These are phyloP conservation scores for Zaprionus africanus DNA, from an alignment of 1,140 invertebrate genomes.

Conservation along the genomic window DNA sequence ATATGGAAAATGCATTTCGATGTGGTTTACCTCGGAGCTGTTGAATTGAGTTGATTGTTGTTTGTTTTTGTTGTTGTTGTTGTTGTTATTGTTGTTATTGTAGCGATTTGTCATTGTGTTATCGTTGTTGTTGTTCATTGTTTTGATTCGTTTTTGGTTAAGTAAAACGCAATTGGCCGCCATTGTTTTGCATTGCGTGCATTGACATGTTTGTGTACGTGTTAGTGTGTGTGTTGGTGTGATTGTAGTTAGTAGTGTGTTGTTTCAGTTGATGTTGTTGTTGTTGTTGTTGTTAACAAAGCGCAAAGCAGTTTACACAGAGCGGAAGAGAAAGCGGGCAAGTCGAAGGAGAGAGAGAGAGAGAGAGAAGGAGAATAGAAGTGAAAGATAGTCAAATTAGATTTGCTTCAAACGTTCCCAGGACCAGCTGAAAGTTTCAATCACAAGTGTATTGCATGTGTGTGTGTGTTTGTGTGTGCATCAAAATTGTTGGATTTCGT, in stretches of 20 bases:
- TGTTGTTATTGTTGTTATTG: conserved; percentile 18
- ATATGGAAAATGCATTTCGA: conserved; percentile 71
- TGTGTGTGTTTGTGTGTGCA: conserved; percentile 29
- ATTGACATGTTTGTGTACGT: conserved; percentile 31
- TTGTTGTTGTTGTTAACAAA: conserved; percentile 49
- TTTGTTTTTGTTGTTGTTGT: conserved; percentile 39
- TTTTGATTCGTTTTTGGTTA: conserved; percentile 36
- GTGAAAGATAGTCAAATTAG: conserved; percentile 82
- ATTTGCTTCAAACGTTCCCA: conserved; percentile 83
- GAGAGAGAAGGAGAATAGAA: conserved; percentile 56
- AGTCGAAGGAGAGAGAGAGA: conserved; percentile 21
- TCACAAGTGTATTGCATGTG: conserved; percentile 35
- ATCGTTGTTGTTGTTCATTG: conserved; percentile 48
- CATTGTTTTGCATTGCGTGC: conserved; percentile 45
- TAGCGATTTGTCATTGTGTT: conserved; percentile 54
- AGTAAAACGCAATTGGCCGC: conserved; percentile 41
- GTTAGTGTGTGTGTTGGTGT: conserved; percentile 27
- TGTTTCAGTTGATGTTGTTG: conserved; percentile 39
- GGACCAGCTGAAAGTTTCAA: conserved; percentile 77
- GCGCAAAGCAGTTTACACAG: conserved; percentile 44
- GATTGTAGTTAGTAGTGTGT: conserved; percentile 25
- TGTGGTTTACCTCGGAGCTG: conserved; percentile 83
- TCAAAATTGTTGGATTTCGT: conserved; percentile 30
- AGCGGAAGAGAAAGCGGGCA: conserved; percentile 32
- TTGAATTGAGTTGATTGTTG: conserved; percentile 41